Conservation (phyloP, 2,888 invertebrate species). For the Eumerus sabulonum region DNA sequence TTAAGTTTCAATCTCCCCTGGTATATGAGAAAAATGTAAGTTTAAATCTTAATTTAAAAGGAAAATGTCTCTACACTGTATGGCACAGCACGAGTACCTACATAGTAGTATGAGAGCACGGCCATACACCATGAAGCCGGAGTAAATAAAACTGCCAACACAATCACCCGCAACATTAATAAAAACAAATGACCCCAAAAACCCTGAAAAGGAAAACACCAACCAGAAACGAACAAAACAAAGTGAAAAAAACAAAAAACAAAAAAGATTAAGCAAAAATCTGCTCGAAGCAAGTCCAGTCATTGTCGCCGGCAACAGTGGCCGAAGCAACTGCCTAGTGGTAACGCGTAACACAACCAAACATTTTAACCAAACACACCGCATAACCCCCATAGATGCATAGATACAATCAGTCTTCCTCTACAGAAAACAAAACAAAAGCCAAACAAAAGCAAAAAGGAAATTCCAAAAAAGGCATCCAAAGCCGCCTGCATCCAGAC, state of each 20-base stretch:
- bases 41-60: no score
- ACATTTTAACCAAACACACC: constrained; percentile 62
- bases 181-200: constrained; percentile 68
- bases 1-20: no score
- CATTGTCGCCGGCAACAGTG: constrained; percentile 21
- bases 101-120: no score
- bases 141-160: constrained; percentile 69
- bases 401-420: constrained; percentile 3
- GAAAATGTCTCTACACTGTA: constrained; percentile 5
- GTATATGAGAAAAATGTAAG: no score
- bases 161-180: constrained; percentile 67
- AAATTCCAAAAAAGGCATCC: constrained; percentile 17
- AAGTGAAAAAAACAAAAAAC: not conserved
- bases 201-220: constrained; percentile 43
- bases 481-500: constrained; percentile 27
- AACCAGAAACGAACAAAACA: constrained; percentile 9
- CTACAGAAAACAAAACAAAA: constrained; percentile 7
- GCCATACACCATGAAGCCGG: constrained; percentile 4
- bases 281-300: no score
- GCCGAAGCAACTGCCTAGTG: not conserved
- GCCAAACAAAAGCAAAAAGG: no score
- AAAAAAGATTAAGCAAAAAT: no score
- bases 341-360: constrained; percentile 44
- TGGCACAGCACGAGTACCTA: not conserved
- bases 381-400: constrained; percentile 11